These are phyloP conservation scores for Melanchra persicariae DNA, from an alignment of 2,888 invertebrate genomes.

Conservation along the genomic window DNA sequence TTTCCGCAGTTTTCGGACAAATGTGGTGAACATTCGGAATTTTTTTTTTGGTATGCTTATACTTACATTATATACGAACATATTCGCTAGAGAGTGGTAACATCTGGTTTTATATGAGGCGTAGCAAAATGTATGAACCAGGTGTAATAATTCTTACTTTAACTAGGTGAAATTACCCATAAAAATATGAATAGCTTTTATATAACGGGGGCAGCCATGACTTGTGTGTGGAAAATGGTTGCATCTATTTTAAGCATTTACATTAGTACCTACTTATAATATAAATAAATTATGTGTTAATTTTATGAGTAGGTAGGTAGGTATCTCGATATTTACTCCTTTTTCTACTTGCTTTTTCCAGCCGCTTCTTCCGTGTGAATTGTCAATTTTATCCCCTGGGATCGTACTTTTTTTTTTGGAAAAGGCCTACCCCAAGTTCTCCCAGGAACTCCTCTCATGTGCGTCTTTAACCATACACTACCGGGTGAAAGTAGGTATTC, in stretches of 20 bases:
- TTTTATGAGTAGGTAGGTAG: no score
- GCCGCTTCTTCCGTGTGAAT: no score
- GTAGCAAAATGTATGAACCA: constrained; percentile 3
- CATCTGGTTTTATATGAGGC: constrained; percentile 1
- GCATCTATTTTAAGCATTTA: neutral
- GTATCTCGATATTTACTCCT: no score
- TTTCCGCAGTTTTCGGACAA: neutral
- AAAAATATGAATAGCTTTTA: constrained; percentile 11
- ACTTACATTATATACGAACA: neutral
- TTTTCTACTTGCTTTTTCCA: no score
- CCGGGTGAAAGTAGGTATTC: no score
- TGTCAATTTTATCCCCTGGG: no score
- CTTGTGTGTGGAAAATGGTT: neutral
- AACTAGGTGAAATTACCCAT: constrained; percentile 8
- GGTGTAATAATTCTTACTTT: neutral
- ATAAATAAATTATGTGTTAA: neutral
- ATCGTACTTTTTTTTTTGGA: no score
- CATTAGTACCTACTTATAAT: neutral
- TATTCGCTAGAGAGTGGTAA: neutral
- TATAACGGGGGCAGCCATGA: neutral
- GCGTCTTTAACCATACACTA: no score
- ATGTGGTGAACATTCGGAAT: neutral
- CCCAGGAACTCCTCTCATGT: no score
- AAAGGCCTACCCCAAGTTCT: no score
- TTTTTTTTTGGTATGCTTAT: neutral